Base-by-base conservation (phyloP, 2,797 vertebrate genomes). In the Pampus argenteus region DNA sequence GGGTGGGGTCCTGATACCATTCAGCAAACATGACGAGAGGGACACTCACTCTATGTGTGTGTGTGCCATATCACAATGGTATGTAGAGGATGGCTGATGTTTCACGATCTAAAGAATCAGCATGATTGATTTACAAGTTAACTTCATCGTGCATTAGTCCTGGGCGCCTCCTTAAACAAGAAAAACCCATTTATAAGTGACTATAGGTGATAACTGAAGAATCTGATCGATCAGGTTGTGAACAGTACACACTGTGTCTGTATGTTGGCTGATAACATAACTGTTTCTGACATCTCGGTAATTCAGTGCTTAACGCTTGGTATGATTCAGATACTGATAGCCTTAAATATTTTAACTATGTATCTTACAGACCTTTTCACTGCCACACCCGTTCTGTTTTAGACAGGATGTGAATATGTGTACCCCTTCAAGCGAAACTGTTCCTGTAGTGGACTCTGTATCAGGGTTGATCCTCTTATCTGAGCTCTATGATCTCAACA, bases 21-120 rank as follows among this genome's bases (percentile, higher is more conserved):
- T 86, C 50, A 5, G 81, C 87, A 89, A 88, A 88, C 82, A 89
- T 0, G 18, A 68, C 6, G 45, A 60, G 20, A 52, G n/a, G n/a
- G 34, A 44, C 56, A 64, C 31, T n/a, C 56, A 51, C n/a, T 71
- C 17, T 51, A 22, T 9, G 14, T 42, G 44, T 42, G 52, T 51
- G 18, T 55, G 57, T 34, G 44, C 22, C 18, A 15, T 72, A 50
- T 67, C 62, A 48, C 22, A 5, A 29, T 64, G 56, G 50, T 55
- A 77, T 47, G 31, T 18, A 31, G 8, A 76, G 65, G 38, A 66
- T 15, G 40, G 44, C 6, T 0, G 42, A 14, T 76, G 51, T 74
- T 81, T 84, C 62, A 61, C 4, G 0, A 60, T 38, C n/a, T 29
- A 25, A 78, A 40, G 28, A 62, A 66, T 72, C 15, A 25, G 14